Evolutionary conservation across 1,140 invertebrate species (phyloP), one percentile per base, ranked within the genome.

Genomic region (Cydia strobilella): DNA sequence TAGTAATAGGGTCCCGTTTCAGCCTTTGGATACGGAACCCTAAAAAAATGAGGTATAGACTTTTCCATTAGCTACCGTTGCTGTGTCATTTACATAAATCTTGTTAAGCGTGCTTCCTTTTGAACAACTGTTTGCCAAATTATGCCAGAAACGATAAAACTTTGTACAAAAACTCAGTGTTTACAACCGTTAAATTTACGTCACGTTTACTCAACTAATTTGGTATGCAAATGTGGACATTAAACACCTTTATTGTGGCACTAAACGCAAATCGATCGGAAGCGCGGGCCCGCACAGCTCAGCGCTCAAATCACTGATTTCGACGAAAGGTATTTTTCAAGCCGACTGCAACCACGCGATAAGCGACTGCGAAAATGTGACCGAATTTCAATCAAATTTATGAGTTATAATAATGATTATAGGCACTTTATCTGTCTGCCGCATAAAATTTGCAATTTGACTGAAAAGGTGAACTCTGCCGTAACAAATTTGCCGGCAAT

Each of bases 321-420:
- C 78, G 77, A 80, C 79, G 82, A 80, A 83, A 83, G 83, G 83
- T 87, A 92, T 91, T 92, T 92, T 91, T 91, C 90, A 90, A 88
- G 84, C 82, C 89, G 86, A 91, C 90, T 93, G 90, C 90, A 89
- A 80, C 83, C 73, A 78, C 73, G 84, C 82, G 91, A 93, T 93
- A 93, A 93, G 89, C 78, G 80, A 80, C 77, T 77, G 74, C 83
- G 84, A 87, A 90, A 91, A 90, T 91, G 87, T 90, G 87, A 91
- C 89, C 88, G 84, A 91, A 91, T 91, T 91, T 91, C 90, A 91
- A 91, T 93, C 86, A 89, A 91, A 93, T 91, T 93, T 93, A 93
- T 90, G 88, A 93, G 82, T 93, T 93, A 91, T 90, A 86, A 91
- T 91, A 91, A 91, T 93, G 91, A 91, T 93, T 90, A 90, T 90